Evolutionary conservation across 1,140 invertebrate genomes (phyloP).

Genomic region (Heterodera schachtii): DNA sequence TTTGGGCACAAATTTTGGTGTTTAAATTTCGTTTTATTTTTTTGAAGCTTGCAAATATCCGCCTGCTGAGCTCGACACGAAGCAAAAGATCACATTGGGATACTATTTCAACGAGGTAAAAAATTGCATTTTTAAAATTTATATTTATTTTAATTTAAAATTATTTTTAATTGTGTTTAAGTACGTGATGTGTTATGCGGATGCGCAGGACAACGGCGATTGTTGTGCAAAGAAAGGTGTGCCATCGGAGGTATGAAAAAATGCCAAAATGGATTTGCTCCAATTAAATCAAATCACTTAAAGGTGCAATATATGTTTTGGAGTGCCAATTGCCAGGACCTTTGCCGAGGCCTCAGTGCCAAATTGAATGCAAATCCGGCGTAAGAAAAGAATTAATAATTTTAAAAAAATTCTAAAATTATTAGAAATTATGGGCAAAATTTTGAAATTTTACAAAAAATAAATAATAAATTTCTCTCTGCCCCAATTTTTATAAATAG

Average conservation of each 20-base stretch:
- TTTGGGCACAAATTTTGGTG: no score
- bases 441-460: neutral
- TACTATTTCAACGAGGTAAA: neutral
- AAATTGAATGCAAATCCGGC: neutral
- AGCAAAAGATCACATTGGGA: neutral
- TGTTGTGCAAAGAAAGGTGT: neutral
- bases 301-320: neutral
- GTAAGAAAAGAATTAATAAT: neutral
- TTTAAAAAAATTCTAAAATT: no score
- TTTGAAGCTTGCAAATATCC: neutral
- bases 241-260: neutral
- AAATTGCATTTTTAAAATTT: neutral
- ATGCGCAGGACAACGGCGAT: neutral
- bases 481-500: no score
- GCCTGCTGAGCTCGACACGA: neutral
- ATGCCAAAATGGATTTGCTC: no score
- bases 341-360: neutral
- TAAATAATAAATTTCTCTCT: neutral
- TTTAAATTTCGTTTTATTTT: no score
- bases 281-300: neutral
- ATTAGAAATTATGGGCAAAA: no score
- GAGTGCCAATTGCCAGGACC: neutral
- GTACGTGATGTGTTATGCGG: constrained; percentile 8
- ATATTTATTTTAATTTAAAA: neutral
- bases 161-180: constrained; percentile 1